Base-by-base conservation (phyloP, 2,113 vertebrate species). In the Ophthalmolycus amberensis region DNA sequence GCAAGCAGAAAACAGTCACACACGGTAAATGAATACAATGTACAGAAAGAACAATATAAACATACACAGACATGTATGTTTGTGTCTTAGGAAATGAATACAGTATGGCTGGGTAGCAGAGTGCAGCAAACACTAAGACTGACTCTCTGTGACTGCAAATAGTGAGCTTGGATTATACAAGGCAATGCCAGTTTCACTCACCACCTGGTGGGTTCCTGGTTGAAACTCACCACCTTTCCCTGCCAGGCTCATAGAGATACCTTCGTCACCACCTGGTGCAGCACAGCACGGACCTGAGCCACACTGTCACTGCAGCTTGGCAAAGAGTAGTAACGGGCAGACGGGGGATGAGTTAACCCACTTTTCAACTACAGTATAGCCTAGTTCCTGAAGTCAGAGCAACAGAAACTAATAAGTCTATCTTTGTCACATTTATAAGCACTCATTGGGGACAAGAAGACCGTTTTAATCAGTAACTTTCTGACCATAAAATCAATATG, bases 291-390 rank as follows among this genome's bases (percentile, higher is more conserved):
- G 60, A 44, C 29, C 46, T 54, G 69, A 69, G 72, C 44, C 63
- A 32, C 74, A 48, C 40, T 34, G 54, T 78, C 46, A 68, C 40
- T 10, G 77, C 68, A 72, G 65, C 56, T 50, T 75, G 75, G 58
- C 54, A 79, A 68, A 70, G 44, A 50, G 2, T 32, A 25, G n/a
- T 50, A 70, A 32, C 3, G 22, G 20, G 60, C 65, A 62, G 59
- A 50, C 65, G 64, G 56, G 66, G 77, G 71, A 84, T 69, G 78
- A 50, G 59, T 80, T 82, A 90, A 84, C 80, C 83, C 71, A 88
- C 80, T 79, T 90, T 84, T 75, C 12, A 81, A 77, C 37, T 29
- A 71, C 63, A 71, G 64, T 50, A 29, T 29, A 80, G 82, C 79
- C 85, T 77, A 66, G 71, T 85, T 85, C 73, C 58, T 73, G 37